Evolutionary conservation across 2,113 vertebrate species (phyloP).

Genomic region (Motacilla alba): DNA sequence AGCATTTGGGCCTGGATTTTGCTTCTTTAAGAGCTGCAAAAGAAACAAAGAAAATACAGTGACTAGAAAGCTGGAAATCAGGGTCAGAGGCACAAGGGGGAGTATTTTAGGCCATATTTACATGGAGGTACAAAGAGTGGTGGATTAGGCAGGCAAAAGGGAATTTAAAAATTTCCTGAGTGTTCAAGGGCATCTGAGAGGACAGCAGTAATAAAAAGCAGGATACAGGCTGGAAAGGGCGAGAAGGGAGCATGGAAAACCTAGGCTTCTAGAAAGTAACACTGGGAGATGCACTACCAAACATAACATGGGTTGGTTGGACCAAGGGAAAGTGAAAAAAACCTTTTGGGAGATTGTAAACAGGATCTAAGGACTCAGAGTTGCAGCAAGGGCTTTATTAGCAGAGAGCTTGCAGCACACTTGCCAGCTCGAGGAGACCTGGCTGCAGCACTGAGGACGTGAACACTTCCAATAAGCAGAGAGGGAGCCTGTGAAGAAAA

Average conservation of each 20-base stretch:
- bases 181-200: not conserved
- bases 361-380: not conserved
- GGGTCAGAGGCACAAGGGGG: fast-evolving
- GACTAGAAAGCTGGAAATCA: not conserved
- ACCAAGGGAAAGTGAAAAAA: not conserved
- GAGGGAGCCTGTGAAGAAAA: not conserved
- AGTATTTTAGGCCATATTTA: not conserved
- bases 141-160: not conserved
- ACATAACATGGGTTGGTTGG: not conserved
- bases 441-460: fast-evolving
- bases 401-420: not conserved
- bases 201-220: not conserved
- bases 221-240: not conserved
- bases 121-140: not conserved
- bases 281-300: not conserved
- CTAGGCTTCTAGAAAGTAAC: not conserved
- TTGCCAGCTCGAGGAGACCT: not conserved
- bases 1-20: not conserved
- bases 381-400: conserved; percentile 6
- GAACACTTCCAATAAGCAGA: not conserved
- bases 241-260: not conserved
- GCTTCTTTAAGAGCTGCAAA: not conserved
- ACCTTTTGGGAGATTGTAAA: not conserved
- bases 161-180: not conserved
- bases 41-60: not conserved